Conservation (phyloP, 2,888 invertebrate genomes). For the Conus canariensis region DNA sequence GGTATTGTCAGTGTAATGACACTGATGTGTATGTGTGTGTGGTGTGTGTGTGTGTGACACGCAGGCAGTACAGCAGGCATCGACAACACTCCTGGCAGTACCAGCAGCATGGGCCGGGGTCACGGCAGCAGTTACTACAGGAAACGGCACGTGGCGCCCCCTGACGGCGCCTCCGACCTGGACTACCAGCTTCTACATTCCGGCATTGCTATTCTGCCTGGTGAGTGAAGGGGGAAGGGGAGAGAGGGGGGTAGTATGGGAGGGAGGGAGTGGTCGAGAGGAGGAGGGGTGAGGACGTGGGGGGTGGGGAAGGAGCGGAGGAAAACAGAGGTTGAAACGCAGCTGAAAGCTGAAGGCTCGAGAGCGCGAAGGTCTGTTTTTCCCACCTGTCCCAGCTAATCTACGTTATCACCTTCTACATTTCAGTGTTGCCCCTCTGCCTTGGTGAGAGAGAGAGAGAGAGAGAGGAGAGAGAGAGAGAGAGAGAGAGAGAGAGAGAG, state of each 20-base stretch:
- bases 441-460: too few species aligned
- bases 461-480: not conserved
- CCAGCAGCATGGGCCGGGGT: not conserved
- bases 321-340: too few species aligned
- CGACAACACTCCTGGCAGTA: not conserved
- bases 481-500: constrained; percentile 25
- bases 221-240: constrained; percentile 49
- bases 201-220: constrained; percentile 71
- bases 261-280: not conserved
- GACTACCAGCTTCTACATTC: constrained; percentile 67
- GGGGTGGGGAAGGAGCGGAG: too few species aligned
- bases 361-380: too few species aligned
- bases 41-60: not conserved
- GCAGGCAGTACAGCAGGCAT: not conserved
- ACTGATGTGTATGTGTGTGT: not conserved
- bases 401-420: too few species aligned
- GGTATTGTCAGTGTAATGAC: not conserved
- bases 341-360: too few species aligned
- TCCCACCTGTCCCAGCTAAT: too few species aligned
- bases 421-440: too few species aligned
- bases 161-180: constrained; percentile 65
- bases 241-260: not conserved
- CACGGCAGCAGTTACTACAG: constrained; percentile 53
- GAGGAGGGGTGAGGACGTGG: too few species aligned
- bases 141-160: constrained; percentile 61